These are phyloP conservation scores for Zaprionus lineosus DNA, from an alignment of 2,888 invertebrate genomes.

Conservation along the genomic window DNA sequence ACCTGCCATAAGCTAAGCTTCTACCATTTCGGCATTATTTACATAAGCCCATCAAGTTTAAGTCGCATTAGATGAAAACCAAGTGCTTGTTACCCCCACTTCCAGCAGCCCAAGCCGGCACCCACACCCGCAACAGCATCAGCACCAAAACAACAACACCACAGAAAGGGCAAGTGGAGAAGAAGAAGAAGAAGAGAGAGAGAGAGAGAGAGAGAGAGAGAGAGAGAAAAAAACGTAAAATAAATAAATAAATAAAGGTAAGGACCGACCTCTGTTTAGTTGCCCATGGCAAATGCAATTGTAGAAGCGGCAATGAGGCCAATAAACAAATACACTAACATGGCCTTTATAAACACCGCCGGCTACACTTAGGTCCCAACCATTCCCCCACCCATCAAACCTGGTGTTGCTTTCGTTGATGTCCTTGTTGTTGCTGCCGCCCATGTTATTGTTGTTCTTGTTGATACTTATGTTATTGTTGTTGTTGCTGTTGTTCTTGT, in stretches of 20 bases:
- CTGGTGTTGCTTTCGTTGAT: no score
- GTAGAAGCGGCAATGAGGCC: conserved; percentile 70
- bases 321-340: conserved; percentile 72
- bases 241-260: background rate
- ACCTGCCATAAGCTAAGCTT: conserved; percentile 13
- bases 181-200: background rate
- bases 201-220: background rate
- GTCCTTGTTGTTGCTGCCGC: background rate
- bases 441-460: no score
- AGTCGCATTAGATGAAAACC: conserved; percentile 70
- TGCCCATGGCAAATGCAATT: conserved; percentile 78
- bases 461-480: conserved; percentile 15
- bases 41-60: conserved; percentile 71
- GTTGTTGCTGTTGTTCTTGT: no score
- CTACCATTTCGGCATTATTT: conserved; percentile 51
- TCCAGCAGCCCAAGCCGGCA: no score
- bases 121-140: no score
- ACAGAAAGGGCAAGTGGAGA: background rate
- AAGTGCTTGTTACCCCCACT: conserved; percentile 56
- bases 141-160: no score
- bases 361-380: conserved; percentile 59
- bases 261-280: conserved; percentile 46
- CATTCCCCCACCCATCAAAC: no score
- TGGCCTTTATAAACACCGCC: conserved; percentile 49
- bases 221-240: conserved; percentile 3